Percentiles rank a stretch among this genome's conserved stretches.
phyloP scores from a whole-genome alignment of 2,113 vertebrate genomes.

The Myotis yumanensis region DNA sequence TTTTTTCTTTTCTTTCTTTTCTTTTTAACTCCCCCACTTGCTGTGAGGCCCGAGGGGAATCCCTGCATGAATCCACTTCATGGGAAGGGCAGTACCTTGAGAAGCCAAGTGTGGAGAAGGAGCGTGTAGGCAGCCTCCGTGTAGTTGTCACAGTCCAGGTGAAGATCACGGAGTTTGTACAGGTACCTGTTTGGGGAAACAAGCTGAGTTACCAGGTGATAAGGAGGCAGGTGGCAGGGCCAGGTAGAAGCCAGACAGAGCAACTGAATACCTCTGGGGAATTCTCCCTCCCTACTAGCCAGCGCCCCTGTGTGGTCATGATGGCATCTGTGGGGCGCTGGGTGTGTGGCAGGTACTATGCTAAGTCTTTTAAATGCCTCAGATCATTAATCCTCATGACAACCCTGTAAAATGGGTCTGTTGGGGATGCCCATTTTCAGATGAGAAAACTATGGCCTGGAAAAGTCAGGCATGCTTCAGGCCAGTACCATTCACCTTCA shows the following conservation, averaged over 20 bases:
- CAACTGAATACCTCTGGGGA: not conserved
- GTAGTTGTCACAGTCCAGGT: constrained; percentile 96
- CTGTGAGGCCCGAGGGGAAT: not conserved
- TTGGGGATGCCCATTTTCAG: not conserved
- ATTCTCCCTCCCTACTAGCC: not conserved
- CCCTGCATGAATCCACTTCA: not conserved
- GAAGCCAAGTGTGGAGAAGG: constrained; percentile 94
- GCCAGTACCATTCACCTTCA: not conserved
- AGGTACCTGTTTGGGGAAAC: constrained; percentile 89
- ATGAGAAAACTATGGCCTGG: not conserved
- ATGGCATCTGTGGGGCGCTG: not conserved
- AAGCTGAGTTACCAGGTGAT: not conserved
- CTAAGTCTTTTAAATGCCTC: not conserved
- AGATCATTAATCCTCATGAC: not conserved
- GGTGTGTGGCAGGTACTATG: not conserved
- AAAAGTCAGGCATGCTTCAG: not conserved
- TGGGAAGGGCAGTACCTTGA: constrained; percentile 87
- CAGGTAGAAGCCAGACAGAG: not conserved
- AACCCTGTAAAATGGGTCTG: not conserved
- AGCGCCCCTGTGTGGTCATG: not conserved
- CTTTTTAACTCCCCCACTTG: not conserved
- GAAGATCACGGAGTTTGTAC: constrained; percentile 96
- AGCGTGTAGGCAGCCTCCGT: constrained; percentile 97
- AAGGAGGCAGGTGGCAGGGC: not conserved
- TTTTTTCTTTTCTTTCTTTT: not conserved